A percentile compares a stretch with the other conserved stretches of the same genome.
Conservation (phyloP, 2,888 invertebrate genomes). For the Sarcophaga caerulescens region DNA sequence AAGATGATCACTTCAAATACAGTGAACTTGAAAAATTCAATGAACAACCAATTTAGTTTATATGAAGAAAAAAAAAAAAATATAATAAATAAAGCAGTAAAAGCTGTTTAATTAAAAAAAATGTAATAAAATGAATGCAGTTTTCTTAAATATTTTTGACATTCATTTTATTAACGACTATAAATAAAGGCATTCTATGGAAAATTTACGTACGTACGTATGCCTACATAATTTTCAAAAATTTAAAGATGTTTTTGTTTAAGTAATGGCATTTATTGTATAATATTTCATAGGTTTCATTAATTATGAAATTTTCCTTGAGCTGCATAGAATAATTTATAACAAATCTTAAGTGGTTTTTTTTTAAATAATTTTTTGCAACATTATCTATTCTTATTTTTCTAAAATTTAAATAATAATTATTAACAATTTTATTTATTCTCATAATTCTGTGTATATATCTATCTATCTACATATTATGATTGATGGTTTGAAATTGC, state of each 20-base stretch:
- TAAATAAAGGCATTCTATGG: slow-evolving; percentile 37
- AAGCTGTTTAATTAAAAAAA: slow-evolving; percentile 4
- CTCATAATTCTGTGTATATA: not conserved
- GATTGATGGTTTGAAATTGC: not conserved
- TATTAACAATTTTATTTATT: not conserved
- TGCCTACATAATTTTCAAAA: not conserved
- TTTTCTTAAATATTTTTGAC: not conserved
- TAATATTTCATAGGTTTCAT: slow-evolving; percentile 47
- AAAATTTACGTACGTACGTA: not conserved
- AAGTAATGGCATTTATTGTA: not conserved
- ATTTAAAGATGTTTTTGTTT: slow-evolving; percentile 21
- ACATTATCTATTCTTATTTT: not conserved
- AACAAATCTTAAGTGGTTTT: slow-evolving; percentile 6
- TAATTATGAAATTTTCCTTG: slow-evolving; percentile 60
- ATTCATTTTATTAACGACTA: slow-evolving; percentile 38
- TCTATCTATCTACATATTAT: not conserved
- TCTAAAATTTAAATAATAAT: not conserved
- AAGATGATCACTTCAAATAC: slow-evolving; percentile 49
- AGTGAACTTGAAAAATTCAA: slow-evolving; percentile 59
- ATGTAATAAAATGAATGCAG: not conserved
- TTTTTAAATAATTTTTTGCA: not conserved
- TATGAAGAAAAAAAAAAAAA: not conserved
- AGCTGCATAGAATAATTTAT: slow-evolving; percentile 15
- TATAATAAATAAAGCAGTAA: not conserved
- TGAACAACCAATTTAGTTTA: not conserved